Conservation (phyloP, 2,113 vertebrate genomes). For the Caretta caretta region DNA sequence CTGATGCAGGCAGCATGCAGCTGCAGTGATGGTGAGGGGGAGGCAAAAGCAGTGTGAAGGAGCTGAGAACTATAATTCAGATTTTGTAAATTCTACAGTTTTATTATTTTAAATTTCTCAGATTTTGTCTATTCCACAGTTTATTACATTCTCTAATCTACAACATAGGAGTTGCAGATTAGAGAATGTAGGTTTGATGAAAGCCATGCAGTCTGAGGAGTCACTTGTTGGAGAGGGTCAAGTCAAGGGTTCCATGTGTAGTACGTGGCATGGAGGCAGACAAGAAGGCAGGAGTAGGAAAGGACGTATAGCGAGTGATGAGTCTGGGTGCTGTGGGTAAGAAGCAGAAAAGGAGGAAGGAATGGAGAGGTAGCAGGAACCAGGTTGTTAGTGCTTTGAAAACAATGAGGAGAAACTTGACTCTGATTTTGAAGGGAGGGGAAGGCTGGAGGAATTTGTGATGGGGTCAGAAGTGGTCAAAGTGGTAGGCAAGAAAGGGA, state of each 20-base stretch:
- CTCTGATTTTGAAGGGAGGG: background rate
- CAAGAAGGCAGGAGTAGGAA: background rate
- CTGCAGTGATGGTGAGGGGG: background rate
- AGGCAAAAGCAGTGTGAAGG: background rate
- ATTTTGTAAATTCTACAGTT: background rate
- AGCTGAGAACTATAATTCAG: background rate
- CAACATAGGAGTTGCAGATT: background rate
- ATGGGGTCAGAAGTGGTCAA: background rate
- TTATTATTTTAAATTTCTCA: background rate
- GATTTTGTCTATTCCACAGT: background rate
- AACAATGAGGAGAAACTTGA: background rate
- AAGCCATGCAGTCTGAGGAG: rapidly evolving
- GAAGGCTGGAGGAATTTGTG: background rate
- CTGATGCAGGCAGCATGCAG: background rate
- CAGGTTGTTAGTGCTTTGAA: background rate
- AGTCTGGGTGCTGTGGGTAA: background rate
- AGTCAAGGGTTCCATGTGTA: too few species aligned
- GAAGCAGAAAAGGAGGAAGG: background rate
- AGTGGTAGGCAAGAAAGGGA: background rate
- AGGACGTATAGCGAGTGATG: background rate
- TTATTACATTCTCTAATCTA: background rate
- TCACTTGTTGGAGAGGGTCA: too few species aligned
- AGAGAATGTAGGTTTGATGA: background rate
- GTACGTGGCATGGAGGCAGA: background rate
- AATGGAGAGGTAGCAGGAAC: background rate